Evolutionary conservation across 2,113 vertebrate species (phyloP), one percentile per base, ranked within the genome.

Genomic region (Silurus asotus): DNA sequence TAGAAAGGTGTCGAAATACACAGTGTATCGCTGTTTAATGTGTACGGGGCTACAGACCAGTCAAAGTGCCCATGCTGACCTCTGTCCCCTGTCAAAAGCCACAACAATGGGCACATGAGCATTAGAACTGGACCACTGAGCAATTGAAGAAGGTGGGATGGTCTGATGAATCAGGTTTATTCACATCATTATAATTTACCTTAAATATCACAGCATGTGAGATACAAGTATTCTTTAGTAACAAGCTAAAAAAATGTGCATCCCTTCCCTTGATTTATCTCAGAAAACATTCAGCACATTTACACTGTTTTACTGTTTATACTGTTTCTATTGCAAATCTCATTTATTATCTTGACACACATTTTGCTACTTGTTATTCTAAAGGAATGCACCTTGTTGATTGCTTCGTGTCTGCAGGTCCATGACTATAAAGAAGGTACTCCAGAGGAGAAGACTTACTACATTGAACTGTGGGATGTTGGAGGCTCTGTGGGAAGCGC

Each of bases 381-480:
- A 8, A 56, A 81, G 20, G 1, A 65, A 48, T 82, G 49, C 25
- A 37, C 4, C 69, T 72, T 48, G 17, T 69, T 69, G 4, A 69
- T 15, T 69, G 11, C 6, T 14, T 45, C 64, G 17, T 14, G 67
- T 2, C 83, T 75, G 7, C 91, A 99, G 98, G 95, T 98, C 82
- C 98, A 99, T 87, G 98, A 99, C 93, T 99, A 99, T 91, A 99
- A 96, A 92, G 98, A 99, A 91, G 98, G 98, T 84, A 99, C 98
- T 3, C 98, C 98, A 9, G 97, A 98, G 86, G 98, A 99, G 93
- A 99, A 99, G 94, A 97, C 97, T 0, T 99, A 95, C 90, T 99
- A 98, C 90, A 97, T 97, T 92, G 98, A 99, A 91, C 93, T 99
- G 56, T 99, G 98, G 98, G 98, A 99, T 92, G 95, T 99, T 78